These are phyloP conservation scores for Papilio machaon DNA, from an alignment of 1,140 invertebrate genomes.

Conservation along the genomic window DNA sequence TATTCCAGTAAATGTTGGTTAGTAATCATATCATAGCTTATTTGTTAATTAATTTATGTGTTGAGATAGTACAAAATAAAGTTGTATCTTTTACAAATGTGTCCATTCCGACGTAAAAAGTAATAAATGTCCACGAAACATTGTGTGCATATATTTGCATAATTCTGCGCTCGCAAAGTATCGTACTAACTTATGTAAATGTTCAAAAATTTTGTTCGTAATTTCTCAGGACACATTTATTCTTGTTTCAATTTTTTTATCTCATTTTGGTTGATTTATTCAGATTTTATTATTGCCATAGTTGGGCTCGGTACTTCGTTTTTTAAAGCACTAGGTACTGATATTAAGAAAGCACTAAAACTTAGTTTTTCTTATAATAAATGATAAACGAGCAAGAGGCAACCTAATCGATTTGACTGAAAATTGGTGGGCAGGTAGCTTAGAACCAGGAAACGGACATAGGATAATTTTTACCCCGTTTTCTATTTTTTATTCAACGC, in stretches of 20 bases:
- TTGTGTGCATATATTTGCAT: conserved; percentile 19
- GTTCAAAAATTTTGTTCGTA: background rate
- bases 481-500: too few species aligned
- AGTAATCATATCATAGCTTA: background rate
- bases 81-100: background rate
- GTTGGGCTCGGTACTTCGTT: background rate
- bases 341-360: too few species aligned
- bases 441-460: too few species aligned
- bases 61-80: background rate
- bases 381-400: too few species aligned
- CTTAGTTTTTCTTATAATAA: too few species aligned
- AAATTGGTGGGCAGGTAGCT: too few species aligned
- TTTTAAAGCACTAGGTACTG: background rate
- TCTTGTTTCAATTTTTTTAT: conserved; percentile 16
- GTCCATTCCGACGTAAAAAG: conserved; percentile 4
- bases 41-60: background rate
- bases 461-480: too few species aligned
- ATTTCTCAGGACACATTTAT: background rate
- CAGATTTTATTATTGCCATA: background rate
- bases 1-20: too few species aligned
- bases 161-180: background rate
- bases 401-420: too few species aligned
- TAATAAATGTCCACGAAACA: conserved; percentile 10
- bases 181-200: background rate
- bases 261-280: background rate